These are phyloP conservation scores for Clamator glandarius DNA, from an alignment of 2,797 vertebrate species.

Conservation along the genomic window DNA sequence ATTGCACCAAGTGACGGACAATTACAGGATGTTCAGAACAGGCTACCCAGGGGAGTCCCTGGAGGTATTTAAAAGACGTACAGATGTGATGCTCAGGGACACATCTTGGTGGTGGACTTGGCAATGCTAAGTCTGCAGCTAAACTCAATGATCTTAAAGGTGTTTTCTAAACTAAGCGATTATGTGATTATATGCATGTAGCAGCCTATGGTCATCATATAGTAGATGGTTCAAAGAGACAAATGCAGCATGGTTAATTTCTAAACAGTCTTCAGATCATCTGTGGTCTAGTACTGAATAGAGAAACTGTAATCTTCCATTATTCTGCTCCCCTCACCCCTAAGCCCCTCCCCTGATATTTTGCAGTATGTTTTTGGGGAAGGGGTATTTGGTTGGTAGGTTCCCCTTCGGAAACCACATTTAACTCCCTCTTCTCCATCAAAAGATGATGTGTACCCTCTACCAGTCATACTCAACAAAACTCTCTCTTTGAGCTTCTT, in stretches of 20 bases:
- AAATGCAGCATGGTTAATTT: not conserved
- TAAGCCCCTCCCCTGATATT: fast-evolving
- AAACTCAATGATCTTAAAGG: too few relatives aligned
- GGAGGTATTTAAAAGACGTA: too few relatives aligned
- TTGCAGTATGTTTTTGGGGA: not conserved
- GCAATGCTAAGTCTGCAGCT: too few relatives aligned
- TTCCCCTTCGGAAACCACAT: not conserved
- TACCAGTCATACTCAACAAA: not conserved
- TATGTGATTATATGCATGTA: not conserved
- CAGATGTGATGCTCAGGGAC: too few relatives aligned
- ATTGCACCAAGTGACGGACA: too few relatives aligned
- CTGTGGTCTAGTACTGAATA: not conserved
- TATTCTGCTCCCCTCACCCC: too few relatives aligned
- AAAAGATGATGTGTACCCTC: not conserved
- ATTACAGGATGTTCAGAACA: too few relatives aligned
- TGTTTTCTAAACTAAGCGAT: too few relatives aligned
- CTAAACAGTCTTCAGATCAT: not conserved
- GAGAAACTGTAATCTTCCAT: not conserved
- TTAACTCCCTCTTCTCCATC: not conserved
- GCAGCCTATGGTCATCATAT: not conserved
- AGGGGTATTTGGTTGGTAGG: not conserved
- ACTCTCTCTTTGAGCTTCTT: not conserved
- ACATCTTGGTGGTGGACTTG: too few relatives aligned
- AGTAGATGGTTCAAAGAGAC: not conserved
- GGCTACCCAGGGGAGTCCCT: too few relatives aligned